Evolutionary conservation across 1,140 invertebrate genomes (phyloP).

Genomic region (Eurosta solidaginis): DNA sequence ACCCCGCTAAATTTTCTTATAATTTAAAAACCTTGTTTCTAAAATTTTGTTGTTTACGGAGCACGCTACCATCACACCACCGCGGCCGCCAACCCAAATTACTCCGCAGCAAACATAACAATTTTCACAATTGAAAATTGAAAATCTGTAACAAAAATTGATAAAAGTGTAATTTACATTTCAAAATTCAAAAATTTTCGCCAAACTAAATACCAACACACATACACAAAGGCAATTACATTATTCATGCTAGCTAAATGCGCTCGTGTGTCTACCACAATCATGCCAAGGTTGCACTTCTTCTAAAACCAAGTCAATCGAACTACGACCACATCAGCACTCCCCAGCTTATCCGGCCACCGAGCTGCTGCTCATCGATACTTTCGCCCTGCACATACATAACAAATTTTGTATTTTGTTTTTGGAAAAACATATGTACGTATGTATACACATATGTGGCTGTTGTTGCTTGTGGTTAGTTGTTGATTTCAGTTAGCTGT

Average conservation of each 20-base stretch:
- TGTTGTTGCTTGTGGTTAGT: neutral
- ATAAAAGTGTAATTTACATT: neutral
- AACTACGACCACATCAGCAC: neutral
- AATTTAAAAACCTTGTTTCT: too few relatives aligned
- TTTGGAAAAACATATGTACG: too few relatives aligned
- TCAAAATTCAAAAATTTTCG: too few relatives aligned
- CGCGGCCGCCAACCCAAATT: too few relatives aligned
- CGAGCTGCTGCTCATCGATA: neutral
- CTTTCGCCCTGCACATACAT: neutral
- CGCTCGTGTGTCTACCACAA: neutral
- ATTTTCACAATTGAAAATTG: neutral
- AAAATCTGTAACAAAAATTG: neutral
- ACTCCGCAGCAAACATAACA: neutral
- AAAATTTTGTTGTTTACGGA: too few relatives aligned
- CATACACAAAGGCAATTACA: too few relatives aligned
- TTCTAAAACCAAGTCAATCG: neutral
- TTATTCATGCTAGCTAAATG: neutral
- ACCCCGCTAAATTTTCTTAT: too few relatives aligned
- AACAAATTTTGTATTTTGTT: neutral
- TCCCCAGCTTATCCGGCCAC: neutral
- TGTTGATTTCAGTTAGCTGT: slow-evolving; percentile 12
- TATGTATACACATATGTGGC: neutral
- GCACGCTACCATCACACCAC: too few relatives aligned
- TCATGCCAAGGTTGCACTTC: neutral
- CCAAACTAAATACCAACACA: too few relatives aligned